Base-by-base conservation (phyloP, 2,797 vertebrate genomes). In the Cryptoblepharus egeriae region DNA sequence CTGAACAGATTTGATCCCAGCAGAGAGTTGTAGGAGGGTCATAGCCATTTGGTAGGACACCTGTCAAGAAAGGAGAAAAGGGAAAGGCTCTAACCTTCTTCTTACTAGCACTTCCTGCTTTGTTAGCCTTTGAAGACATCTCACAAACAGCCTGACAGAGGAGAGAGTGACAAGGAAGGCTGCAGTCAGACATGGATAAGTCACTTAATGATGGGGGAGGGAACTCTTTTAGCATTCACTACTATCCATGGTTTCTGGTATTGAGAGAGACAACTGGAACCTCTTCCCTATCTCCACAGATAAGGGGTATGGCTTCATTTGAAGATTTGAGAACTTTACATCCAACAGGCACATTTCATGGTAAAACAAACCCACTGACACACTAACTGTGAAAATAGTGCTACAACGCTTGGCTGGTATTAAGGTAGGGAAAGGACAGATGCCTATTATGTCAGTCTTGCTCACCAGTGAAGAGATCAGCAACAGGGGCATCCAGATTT, bases 381-480 rank as follows among this genome's bases (percentile, higher is more conserved):
- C 9, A 20, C 5, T 20, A 22, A 28, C 37, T 15, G 22, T 24
- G 12, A 26, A 65, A 26, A 1, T 30, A 37, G 49, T 6, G 37
- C 18, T 9, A 16, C 8, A 39, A 72, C 35, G 4, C 22, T 11
- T 11, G 28, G 72, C 1, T 64, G 37, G 28, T 24, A 11, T 11
- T 30, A 9, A 24, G 30, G 3, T 5, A 15, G 4, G 57, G 1
- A 3, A 39, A 37, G 32, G 24, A 49, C 12, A 32, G 60, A 24
- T 1, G 15, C 10, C 64, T 30, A 8, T 8, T 35, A 61, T 39
- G 32, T 26, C 16, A 12, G 24, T 8, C 18, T 6, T 60, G 70
- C 87, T 88, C 77, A 98, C 98, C 97, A 0, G 97, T 99, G 89
- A 99, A 98, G 72, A 99, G 96, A 93, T 98, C 97, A 0, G 97